phyloP scores from a whole-genome alignment of 2,113 vertebrate species.

The Myotis davidii region DNA sequence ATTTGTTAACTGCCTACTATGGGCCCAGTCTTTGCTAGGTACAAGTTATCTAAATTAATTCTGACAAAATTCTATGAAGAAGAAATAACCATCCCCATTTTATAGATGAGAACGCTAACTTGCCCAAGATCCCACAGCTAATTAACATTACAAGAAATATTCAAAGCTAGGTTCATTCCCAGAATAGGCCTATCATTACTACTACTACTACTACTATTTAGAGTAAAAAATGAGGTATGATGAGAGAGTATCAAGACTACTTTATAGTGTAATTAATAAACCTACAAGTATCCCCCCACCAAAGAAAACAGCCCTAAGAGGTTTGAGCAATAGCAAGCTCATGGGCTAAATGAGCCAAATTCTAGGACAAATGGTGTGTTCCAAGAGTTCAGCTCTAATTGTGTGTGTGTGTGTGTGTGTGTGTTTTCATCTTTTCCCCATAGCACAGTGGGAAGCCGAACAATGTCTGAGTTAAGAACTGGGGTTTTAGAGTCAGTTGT shows the following conservation, averaged over 20 bases:
- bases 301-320: neutral
- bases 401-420: neutral
- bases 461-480: neutral
- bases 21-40: neutral
- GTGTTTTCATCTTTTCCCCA: neutral
- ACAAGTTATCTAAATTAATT: conserved; percentile 37
- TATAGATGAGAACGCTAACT: neutral
- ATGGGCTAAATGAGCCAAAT: neutral
- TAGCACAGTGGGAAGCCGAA: neutral
- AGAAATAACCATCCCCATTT: neutral
- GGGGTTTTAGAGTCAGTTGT: neutral
- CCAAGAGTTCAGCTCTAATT: neutral
- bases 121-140: neutral
- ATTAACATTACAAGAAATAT: neutral
- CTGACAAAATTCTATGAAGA: conserved; percentile 14
- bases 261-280: neutral
- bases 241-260: neutral
- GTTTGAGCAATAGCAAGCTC: neutral
- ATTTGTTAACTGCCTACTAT: neutral
- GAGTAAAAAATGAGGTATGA: conserved; percentile 35
- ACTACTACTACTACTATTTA: neutral
- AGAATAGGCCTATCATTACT: neutral
- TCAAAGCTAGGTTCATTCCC: neutral
- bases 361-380: neutral
- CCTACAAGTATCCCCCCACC: neutral